Percentiles rank a stretch among this genome's conserved stretches.
These are phyloP conservation scores for Corbicula japonica DNA, from an alignment of 2,888 invertebrate genomes.

Conservation along the genomic window DNA sequence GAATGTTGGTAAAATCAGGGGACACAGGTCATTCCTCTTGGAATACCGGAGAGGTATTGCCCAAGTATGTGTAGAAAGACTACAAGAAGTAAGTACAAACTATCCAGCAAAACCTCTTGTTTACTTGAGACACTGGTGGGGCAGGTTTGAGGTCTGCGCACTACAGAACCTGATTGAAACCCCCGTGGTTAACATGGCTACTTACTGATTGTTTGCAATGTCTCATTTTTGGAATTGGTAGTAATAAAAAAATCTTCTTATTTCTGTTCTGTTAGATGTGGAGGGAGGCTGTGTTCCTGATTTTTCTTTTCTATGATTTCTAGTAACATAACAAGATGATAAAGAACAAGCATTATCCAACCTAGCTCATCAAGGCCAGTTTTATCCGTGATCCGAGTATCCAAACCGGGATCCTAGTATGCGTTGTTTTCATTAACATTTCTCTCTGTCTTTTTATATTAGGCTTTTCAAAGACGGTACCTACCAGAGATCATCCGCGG, in stretches of 20 bases:
- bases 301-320: not conserved
- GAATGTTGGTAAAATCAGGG: conserved; percentile 17
- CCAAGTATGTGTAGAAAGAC: conserved; percentile 30
- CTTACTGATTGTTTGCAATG: too few relatives aligned
- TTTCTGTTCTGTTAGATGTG: too few relatives aligned
- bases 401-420: not conserved
- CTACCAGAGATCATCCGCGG: conserved; percentile 55
- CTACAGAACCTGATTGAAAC: too few relatives aligned
- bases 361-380: not conserved
- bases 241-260: too few relatives aligned
- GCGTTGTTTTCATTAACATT: not conserved
- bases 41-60: conserved; percentile 52
- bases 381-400: not conserved
- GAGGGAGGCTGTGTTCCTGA: too few relatives aligned
- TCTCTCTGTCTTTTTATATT: conserved; percentile 4
- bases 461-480: conserved; percentile 46
- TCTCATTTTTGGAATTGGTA: too few relatives aligned
- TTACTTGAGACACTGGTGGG: too few relatives aligned
- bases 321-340: too few relatives aligned
- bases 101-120: too few relatives aligned
- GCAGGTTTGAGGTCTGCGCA: too few relatives aligned
- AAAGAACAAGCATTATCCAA: too few relatives aligned
- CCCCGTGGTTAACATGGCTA: too few relatives aligned
- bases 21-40: conserved; percentile 23
- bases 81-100: conserved; percentile 53